These are phyloP conservation scores for Drosophila borealis DNA, from an alignment of 2,888 invertebrate genomes.

Conservation along the genomic window DNA sequence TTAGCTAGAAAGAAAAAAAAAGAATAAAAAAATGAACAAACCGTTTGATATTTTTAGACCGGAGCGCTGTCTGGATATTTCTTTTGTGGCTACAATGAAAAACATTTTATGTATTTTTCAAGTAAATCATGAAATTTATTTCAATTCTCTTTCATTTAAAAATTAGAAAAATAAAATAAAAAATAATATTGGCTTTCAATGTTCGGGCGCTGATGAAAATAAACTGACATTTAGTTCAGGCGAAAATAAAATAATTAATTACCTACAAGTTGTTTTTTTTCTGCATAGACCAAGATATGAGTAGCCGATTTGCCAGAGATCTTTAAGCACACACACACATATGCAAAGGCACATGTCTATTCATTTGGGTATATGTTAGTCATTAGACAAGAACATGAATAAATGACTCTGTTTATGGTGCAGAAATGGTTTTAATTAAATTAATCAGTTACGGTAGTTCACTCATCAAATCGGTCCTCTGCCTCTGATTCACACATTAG, in stretches of 20 bases:
- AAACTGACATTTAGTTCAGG: conserved; percentile 59
- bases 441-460: conserved; percentile 75
- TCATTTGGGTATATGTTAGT: conserved; percentile 31
- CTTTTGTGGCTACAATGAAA: conserved; percentile 63
- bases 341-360: conserved; percentile 6
- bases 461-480: conserved; percentile 47
- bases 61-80: conserved; percentile 45
- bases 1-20: conserved; percentile 61
- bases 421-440: conserved; percentile 75
- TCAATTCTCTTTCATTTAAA: conserved; percentile 59
- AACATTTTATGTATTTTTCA: conserved; percentile 57
- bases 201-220: conserved; percentile 59
- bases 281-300: conserved; percentile 45
- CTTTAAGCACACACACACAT: conserved; percentile 6
- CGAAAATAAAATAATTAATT: conserved; percentile 72
- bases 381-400: conserved; percentile 61
- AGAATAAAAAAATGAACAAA: conserved; percentile 41
- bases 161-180: conserved; percentile 33
- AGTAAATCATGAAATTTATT: conserved; percentile 75
- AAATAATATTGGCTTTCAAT: conserved; percentile 54
- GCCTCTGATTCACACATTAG: conserved; percentile 60
- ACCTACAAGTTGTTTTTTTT: conserved; percentile 65
- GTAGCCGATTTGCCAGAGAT: conserved; percentile 34
- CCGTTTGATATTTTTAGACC: conserved; percentile 63
- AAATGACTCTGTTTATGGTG: conserved; percentile 76